Evolutionary conservation across 2,797 vertebrate species (phyloP).

Genomic region (Anisognathus igniventris): DNA sequence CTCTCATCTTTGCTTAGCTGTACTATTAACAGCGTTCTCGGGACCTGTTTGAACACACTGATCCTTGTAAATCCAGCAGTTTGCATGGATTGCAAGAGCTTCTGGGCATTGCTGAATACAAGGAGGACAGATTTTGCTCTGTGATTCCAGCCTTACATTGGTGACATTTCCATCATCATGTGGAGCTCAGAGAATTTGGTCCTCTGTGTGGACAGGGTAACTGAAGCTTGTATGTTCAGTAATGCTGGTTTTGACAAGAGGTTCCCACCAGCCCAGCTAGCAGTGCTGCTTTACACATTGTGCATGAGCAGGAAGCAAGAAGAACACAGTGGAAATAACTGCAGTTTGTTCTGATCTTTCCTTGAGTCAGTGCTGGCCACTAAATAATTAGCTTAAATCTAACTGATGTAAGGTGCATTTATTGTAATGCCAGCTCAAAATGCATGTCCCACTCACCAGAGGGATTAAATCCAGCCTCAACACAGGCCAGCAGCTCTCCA

Average conservation of each 20-base stretch:
- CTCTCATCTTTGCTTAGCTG: neutral
- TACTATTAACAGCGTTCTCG: fast-evolving
- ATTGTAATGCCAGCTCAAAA: neutral
- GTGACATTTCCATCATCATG: neutral
- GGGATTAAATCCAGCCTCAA: neutral
- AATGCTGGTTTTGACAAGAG: neutral
- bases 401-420: neutral
- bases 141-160: neutral
- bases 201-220: neutral
- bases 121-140: neutral
- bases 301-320: neutral
- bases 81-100: neutral
- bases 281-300: neutral
- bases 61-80: neutral
- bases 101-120: neutral
- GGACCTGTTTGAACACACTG: neutral
- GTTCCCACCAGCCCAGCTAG: neutral
- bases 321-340: neutral
- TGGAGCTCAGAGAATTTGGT: neutral
- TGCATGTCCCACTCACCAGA: neutral
- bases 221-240: neutral
- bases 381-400: neutral
- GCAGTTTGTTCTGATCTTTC: neutral
- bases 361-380: neutral
- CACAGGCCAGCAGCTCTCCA: neutral